phyloP scores from a whole-genome alignment of 37 sponge, comb jelly and placozoan species.

The Mnemiopsis leidyi region DNA sequence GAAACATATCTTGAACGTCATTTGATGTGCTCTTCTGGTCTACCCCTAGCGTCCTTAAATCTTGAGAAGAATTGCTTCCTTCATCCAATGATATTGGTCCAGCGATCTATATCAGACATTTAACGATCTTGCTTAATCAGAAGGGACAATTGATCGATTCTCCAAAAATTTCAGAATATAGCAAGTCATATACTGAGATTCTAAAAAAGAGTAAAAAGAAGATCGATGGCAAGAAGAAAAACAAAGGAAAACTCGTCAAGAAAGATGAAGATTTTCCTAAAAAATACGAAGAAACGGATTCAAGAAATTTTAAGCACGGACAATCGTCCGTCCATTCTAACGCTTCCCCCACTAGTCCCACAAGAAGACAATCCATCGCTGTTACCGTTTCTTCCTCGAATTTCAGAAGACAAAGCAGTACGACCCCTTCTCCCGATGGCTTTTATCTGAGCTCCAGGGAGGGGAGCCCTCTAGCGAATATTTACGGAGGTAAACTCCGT shows the following conservation, averaged over 20 bases:
- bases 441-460: background rate
- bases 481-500: background rate
- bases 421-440: background rate
- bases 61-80: too few relatives aligned
- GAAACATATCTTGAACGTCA: too few relatives aligned
- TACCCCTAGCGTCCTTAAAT: too few relatives aligned
- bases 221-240: background rate
- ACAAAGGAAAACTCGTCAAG: background rate
- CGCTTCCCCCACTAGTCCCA: background rate
- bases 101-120: too few relatives aligned
- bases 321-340: background rate
- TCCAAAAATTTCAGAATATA: too few relatives aligned
- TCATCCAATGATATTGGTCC: too few relatives aligned
- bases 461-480: background rate
- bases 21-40: too few relatives aligned
- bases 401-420: background rate
- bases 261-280: background rate
- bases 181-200: too few relatives aligned
- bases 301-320: background rate
- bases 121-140: too few relatives aligned
- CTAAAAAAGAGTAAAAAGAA: background rate
- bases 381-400: background rate
- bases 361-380: background rate
- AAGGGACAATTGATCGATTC: too few relatives aligned
- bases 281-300: too few relatives aligned